Base-by-base conservation (phyloP, 2,113 vertebrate species). In the Eublepharis macularius region DNA sequence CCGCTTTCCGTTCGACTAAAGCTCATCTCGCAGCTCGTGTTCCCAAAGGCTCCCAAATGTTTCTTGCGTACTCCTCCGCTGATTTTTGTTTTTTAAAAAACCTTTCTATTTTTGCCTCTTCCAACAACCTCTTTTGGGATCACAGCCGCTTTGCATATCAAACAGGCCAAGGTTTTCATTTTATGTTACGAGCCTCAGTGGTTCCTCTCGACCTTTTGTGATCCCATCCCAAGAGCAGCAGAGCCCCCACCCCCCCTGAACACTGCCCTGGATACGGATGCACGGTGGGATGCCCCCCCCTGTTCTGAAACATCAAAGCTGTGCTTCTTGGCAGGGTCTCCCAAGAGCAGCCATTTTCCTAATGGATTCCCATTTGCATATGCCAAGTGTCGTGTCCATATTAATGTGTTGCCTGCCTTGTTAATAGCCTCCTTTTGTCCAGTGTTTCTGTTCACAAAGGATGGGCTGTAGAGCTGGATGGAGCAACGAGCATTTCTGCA, bases 381-480 rank as follows among this genome's bases (percentile, higher is more conserved):
- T 90, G 92, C 69, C 87, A 92, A 92, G 92, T 92, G 86, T 92
- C 88, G 57, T 81, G 83, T 90, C 91, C 86, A 89, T 94, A 91
- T 89, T 90, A 92, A 91, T 92, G 73, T 91, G 88, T 91, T 89
- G 81, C 88, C 90, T 89, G 87, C 90, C 85, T 90, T 90, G 92
- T 90, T 94, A 92, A 91, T 92, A 91, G 89, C 87, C 87, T 54
- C 84, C 51, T 89, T 89, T 86, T 78, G 77, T 90, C 88, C 89
- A 87, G 0, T 72, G 54, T 88, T n/a, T 90, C 82, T 82, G 57
- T 90, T 94, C 90, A 91, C 78, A 84, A 94, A 90, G 87, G 87
- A 81, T 86, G 85, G 88, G 47, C 82, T 92, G 92, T 94, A 94
- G 93, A 93, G 91, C 87, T 89, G 93, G 89, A 92, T 90, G 69